These are phyloP conservation scores for Bubalus kerabau DNA, from an alignment of 2,113 vertebrate genomes.

Conservation along the genomic window DNA sequence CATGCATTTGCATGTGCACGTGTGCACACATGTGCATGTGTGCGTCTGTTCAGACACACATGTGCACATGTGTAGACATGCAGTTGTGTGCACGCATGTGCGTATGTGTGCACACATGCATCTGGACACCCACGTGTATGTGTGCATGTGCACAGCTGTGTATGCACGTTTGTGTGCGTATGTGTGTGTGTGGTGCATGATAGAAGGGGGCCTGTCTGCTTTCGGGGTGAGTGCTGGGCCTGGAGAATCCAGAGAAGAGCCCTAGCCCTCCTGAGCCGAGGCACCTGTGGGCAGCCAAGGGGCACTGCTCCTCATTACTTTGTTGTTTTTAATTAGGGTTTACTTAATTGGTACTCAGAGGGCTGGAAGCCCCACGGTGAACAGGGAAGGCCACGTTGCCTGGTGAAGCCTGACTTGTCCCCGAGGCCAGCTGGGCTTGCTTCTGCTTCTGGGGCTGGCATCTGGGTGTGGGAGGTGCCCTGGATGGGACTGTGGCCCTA, in stretches of 20 bases:
- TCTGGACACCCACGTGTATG: fast-evolving
- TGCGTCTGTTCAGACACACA: too few species aligned
- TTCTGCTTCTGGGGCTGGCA: fast-evolving
- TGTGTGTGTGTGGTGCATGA: neutral
- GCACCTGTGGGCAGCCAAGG: neutral
- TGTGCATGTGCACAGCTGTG: neutral
- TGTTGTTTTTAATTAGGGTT: conserved; percentile 53
- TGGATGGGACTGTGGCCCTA: too few species aligned
- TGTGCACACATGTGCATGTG: fast-evolving
- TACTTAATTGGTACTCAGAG: conserved; percentile 36
- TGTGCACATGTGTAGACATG: fast-evolving
- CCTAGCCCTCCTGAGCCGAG: neutral
- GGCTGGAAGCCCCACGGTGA: neutral
- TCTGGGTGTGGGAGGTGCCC: fast-evolving
- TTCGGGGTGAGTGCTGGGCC: too few species aligned
- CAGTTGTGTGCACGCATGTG: fast-evolving
- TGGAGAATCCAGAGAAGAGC: neutral
- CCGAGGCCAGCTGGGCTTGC: neutral
- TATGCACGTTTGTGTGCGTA: fast-evolving
- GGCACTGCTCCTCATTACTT: neutral
- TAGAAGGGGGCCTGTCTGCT: neutral
- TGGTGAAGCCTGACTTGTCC: neutral
- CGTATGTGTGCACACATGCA: fast-evolving
- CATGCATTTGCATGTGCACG: fast-evolving
- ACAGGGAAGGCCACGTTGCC: neutral